Evolutionary conservation across 2,797 vertebrate genomes (phyloP).

Genomic region (Squalus acanthias): DNA sequence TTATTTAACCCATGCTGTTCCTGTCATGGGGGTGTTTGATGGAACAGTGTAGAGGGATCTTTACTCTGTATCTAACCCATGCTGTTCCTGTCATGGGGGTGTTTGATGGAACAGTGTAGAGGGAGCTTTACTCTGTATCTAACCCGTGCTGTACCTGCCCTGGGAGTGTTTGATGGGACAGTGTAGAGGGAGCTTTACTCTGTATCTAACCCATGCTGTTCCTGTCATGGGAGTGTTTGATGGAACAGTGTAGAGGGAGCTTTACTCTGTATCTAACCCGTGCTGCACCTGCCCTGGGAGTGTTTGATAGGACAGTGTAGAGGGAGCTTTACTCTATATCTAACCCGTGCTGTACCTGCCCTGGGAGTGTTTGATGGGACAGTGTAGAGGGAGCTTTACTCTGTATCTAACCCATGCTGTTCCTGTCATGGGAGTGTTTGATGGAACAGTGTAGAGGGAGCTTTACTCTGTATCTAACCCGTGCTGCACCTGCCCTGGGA

Average conservation of each 20-base stretch:
- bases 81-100: not conserved
- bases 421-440: no score
- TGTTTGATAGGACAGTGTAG: not conserved
- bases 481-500: no score
- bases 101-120: not conserved
- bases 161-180: no score
- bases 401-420: no score
- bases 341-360: not conserved
- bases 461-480: not conserved
- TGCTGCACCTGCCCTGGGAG: no score
- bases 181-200: not conserved
- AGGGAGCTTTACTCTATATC: not conserved
- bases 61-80: not conserved
- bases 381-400: no score
- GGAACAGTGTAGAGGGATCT: not conserved
- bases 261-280: no score
- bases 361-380: not conserved
- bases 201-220: not conserved
- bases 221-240: no score
- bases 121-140: no score
- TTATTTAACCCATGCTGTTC: not conserved
- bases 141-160: no score
- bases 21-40: not conserved
- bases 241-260: no score
- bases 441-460: not conserved